Percentiles rank a stretch among this genome's conserved stretches.
Evolutionary conservation across 2,113 vertebrate species (phyloP).

Genomic region (Carettochelys insculpta): DNA sequence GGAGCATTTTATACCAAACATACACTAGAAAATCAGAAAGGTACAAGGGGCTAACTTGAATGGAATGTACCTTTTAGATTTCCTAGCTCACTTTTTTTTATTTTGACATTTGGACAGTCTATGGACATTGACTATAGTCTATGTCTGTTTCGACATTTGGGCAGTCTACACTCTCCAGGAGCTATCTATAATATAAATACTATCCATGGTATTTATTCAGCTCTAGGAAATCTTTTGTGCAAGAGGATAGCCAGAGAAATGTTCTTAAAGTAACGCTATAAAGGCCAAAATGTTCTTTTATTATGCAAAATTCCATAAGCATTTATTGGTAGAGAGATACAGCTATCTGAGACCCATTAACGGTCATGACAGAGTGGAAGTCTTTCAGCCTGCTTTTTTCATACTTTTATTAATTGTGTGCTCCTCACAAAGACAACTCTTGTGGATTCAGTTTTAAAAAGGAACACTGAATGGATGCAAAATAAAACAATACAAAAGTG

Average conservation of each 20-base stretch:
- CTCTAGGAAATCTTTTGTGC: background rate
- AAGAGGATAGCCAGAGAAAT: background rate
- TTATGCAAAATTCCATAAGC: background rate
- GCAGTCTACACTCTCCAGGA: background rate
- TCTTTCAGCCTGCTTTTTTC: background rate
- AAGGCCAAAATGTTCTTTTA: background rate
- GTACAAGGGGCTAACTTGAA: background rate
- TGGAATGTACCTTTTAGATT: background rate
- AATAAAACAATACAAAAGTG: background rate
- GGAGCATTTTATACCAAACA: background rate
- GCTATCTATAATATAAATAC: background rate
- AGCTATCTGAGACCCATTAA: background rate
- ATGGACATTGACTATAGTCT: too few species aligned
- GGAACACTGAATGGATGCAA: background rate
- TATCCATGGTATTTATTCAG: background rate
- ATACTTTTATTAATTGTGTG: background rate
- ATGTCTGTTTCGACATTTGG: background rate
- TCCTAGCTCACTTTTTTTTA: background rate
- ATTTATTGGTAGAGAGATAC: background rate
- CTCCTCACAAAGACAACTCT: background rate
- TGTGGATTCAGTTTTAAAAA: background rate
- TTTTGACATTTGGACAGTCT: background rate
- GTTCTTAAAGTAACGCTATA: background rate
- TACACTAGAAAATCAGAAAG: accelerated
- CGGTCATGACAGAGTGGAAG: background rate